These are phyloP conservation scores for Hylia prasina DNA, from an alignment of 2,113 vertebrate genomes.

Conservation along the genomic window DNA sequence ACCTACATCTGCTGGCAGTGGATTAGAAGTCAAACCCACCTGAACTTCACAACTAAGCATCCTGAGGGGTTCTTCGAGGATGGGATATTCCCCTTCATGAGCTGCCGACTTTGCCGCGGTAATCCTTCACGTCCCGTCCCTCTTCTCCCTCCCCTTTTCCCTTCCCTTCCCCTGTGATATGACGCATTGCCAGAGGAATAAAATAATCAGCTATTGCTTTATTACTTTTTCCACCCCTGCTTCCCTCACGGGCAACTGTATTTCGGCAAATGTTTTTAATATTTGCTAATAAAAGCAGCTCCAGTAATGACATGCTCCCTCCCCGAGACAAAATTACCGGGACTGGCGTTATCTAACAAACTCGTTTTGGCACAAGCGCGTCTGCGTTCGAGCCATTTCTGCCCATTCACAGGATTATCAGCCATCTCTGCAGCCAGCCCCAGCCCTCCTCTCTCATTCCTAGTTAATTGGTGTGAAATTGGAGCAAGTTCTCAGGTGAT, in stretches of 20 bases:
- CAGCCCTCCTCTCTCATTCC: constrained; percentile 70
- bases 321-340: constrained; percentile 20
- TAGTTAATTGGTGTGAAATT: constrained; percentile 77
- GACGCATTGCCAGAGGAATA: not conserved
- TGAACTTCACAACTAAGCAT: not conserved
- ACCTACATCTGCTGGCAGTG: not conserved
- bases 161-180: not conserved
- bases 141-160: not conserved
- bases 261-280: constrained; percentile 45
- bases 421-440: constrained; percentile 57
- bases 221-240: constrained; percentile 19
- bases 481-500: constrained; percentile 76
- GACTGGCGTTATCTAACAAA: constrained; percentile 49
- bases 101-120: not conserved
- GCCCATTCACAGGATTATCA: constrained; percentile 58
- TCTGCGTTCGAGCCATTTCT: constrained; percentile 26
- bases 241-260: constrained; percentile 21
- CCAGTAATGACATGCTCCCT: constrained; percentile 39
- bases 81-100: not conserved
- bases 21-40: not conserved
- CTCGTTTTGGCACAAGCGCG: constrained; percentile 24
- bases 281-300: constrained; percentile 54
- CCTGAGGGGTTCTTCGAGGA: not conserved
- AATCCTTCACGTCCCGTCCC: not conserved
- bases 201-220: constrained; percentile 29